Conservation (phyloP, 2,797 vertebrate species). For the Channa striata region DNA sequence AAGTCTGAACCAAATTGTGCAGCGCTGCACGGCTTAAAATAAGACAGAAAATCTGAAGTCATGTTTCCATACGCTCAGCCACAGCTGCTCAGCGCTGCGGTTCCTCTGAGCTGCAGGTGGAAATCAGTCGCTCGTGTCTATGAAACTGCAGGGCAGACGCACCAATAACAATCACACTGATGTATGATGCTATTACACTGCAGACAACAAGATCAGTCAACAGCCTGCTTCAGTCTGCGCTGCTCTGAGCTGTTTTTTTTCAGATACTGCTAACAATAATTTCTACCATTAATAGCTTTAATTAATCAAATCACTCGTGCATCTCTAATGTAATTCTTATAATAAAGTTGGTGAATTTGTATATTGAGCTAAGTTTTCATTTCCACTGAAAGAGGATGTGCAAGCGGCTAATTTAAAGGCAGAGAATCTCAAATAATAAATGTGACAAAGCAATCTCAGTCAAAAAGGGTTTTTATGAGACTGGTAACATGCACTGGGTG, state of each 20-base stretch:
- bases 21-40: conserved; percentile 12
- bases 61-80: conserved; percentile 30
- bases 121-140: conserved; percentile 58
- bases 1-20: conserved; percentile 12
- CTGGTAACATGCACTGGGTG: not conserved
- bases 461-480: not conserved
- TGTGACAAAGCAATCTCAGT: not conserved
- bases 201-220: conserved; percentile 69
- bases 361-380: conserved; percentile 20
- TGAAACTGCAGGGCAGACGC: conserved; percentile 62
- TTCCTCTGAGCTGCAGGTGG: conserved; percentile 61
- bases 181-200: conserved; percentile 68
- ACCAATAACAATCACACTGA: conserved; percentile 65
- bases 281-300: conserved; percentile 8
- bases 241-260: conserved; percentile 6
- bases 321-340: conserved; percentile 6
- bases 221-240: conserved; percentile 20
- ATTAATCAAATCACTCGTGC: conserved; percentile 16
- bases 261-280: conserved; percentile 12
- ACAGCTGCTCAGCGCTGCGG: conserved; percentile 41
- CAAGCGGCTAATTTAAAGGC: not conserved
- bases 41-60: conserved; percentile 32
- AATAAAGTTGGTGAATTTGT: conserved; percentile 1
- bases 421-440: not conserved
- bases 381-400: not conserved